These are phyloP conservation scores for Cosmia pyralina DNA, from an alignment of 2,888 invertebrate genomes.

Conservation along the genomic window DNA sequence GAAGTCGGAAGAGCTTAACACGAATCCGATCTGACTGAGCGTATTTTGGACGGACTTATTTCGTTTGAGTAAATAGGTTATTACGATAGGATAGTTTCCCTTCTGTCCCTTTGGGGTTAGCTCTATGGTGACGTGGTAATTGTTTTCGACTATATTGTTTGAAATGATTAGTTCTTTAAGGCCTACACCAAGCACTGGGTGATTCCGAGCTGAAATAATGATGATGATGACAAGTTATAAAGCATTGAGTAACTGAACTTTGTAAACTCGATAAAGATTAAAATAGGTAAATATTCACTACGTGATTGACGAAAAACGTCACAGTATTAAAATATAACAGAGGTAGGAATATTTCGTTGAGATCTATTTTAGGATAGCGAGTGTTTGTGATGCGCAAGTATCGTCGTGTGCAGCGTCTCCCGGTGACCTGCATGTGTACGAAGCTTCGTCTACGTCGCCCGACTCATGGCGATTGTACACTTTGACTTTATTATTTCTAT, in stretches of 20 bases:
- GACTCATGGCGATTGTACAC: slow-evolving; percentile 15
- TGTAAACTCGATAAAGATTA: background rate
- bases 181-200: too few species aligned
- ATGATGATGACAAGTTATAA: background rate
- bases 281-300: background rate
- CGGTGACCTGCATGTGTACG: slow-evolving; percentile 66
- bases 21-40: slow-evolving; percentile 32
- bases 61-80: slow-evolving; percentile 29
- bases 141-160: background rate
- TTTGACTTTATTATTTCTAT: slow-evolving; percentile 4
- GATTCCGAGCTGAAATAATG: too few species aligned
- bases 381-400: slow-evolving; percentile 66
- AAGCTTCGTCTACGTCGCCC: slow-evolving; percentile 57
- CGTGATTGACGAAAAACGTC: slow-evolving; percentile 17
- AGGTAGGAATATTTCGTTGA: slow-evolving; percentile 56
- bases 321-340: slow-evolving; percentile 41
- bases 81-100: slow-evolving; percentile 19
- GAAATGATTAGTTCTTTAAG: background rate
- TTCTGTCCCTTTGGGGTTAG: slow-evolving; percentile 5
- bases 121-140: background rate
- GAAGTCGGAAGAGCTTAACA: slow-evolving; percentile 37
- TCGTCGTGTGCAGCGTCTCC: slow-evolving; percentile 65
- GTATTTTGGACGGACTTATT: slow-evolving; percentile 18
- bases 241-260: background rate
- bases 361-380: slow-evolving; percentile 63